Conservation (phyloP, 2,113 vertebrate genomes). For the Lepus europaeus region DNA sequence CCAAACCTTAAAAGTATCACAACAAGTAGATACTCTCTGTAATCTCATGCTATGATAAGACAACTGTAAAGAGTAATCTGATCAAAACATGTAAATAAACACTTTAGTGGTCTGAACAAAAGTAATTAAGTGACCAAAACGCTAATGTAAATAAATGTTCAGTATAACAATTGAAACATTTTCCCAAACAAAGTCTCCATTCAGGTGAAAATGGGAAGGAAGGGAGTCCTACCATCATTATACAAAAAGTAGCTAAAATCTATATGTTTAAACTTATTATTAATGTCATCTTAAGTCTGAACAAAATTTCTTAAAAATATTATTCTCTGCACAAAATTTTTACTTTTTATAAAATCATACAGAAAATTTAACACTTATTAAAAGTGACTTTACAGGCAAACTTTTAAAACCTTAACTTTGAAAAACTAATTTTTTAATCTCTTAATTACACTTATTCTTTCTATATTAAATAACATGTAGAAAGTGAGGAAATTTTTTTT, state of each 20-base stretch:
- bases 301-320: conserved; percentile 66
- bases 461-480: conserved; percentile 64
- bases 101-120: conserved; percentile 69
- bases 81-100: conserved; percentile 58
- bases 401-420: conserved; percentile 60
- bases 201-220: neutral
- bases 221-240: neutral
- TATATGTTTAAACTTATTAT: conserved; percentile 37
- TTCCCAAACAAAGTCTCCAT: conserved; percentile 62
- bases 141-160: conserved; percentile 52
- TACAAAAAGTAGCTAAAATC: conserved; percentile 56
- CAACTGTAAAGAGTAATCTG: conserved; percentile 50
- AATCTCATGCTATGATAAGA: conserved; percentile 59
- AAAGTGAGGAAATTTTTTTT: conserved; percentile 42
- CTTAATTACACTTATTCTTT: conserved; percentile 42
- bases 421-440: conserved; percentile 48
- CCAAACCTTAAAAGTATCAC: conserved; percentile 46
- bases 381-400: conserved; percentile 55
- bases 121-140: conserved; percentile 28
- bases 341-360: conserved; percentile 68
- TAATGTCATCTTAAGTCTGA: conserved; percentile 49
- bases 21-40: conserved; percentile 21
- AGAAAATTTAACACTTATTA: conserved; percentile 63
- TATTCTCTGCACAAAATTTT: conserved; percentile 73
- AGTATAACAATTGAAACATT: conserved; percentile 60